Evolutionary conservation across 1,140 invertebrate species (phyloP), one percentile per base, ranked within the genome.

Genomic region (Paramacrobiotus metropolitanus): DNA sequence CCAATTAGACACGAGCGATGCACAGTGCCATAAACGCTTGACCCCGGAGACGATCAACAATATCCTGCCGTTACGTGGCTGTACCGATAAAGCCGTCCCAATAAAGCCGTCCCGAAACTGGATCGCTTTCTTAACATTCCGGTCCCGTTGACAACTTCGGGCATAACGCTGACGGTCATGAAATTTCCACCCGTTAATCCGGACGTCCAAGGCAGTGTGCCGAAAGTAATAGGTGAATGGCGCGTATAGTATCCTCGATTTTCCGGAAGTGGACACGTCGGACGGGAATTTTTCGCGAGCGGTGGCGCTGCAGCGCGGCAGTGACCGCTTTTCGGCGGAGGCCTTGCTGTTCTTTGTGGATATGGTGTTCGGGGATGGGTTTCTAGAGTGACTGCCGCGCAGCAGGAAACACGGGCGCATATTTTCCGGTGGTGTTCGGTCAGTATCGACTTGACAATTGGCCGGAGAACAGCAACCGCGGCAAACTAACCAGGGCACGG

Each of bases 371-470:
- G 82, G 80, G 62, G 67, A 73, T 24, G 74, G 77, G 60, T 79
- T 81, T 1, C 71, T 91, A 1, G 73, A 80, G 29, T 75, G 85
- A 40, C 80, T 91, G 9, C 9, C 9, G 34, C 9, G n/a, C 9
- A 40, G 34, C 34, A 40, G 9, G 34, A 40, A 40, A 40, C 9
- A 9, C 9, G 34, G 34, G 34, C 9, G 34, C 9, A 40, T 98
- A 97, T 75, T 94, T 93, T 72, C 94, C 94, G 0, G 87, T 98
- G 65, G 90, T 98, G 21, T 98, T 91, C 71, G 96, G 90, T 73
- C 84, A 96, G 70, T 98, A 86, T 70, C 83, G 92, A 75, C 85
- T 87, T 9, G 64, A 67, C 29, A 67, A 69, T 31, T n/a, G n/a
- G n/a, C n/a, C n/a, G n/a, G n/a, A n/a, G n/a, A n/a, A n/a, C n/a